A percentile compares a stretch with the other conserved stretches of the same genome.
Conservation (phyloP, 2,888 invertebrate species). For the Dynastes grantii region DNA sequence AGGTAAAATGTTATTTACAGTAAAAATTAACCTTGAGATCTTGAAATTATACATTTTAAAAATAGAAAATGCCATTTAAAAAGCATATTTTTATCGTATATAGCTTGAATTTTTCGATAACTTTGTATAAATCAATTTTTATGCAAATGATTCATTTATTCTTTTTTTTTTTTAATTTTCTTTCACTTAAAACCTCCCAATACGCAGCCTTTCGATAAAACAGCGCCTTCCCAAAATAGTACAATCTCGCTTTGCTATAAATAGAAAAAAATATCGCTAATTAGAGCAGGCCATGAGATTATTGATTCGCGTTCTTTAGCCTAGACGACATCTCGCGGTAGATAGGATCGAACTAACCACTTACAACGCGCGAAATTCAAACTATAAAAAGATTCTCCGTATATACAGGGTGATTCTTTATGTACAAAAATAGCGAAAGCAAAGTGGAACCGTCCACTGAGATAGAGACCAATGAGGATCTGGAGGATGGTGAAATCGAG, state of each 20-base stretch:
- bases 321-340: slow-evolving; percentile 43
- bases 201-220: background rate
- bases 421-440: slow-evolving; percentile 53
- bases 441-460: slow-evolving; percentile 42
- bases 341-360: slow-evolving; percentile 18
- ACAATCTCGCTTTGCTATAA: background rate
- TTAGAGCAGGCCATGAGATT: slow-evolving; percentile 33
- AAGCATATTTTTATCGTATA: too few relatives aligned
- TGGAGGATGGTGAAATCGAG: slow-evolving; percentile 92
- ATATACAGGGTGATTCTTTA: slow-evolving; percentile 1
- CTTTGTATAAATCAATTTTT: too few relatives aligned
- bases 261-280: slow-evolving; percentile 18
- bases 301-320: slow-evolving; percentile 19
- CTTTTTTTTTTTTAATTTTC: too few relatives aligned
- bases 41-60: too few relatives aligned
- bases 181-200: too few relatives aligned
- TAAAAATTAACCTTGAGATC: too few relatives aligned
- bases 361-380: slow-evolving; percentile 29
- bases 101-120: too few relatives aligned
- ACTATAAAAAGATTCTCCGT: background rate
- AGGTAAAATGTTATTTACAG: too few relatives aligned
- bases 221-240: background rate
- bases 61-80: too few relatives aligned
- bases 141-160: too few relatives aligned
- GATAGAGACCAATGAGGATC: slow-evolving; percentile 73